Percentiles rank a stretch among this genome's conserved stretches.
Evolutionary conservation across 2,888 invertebrate genomes (phyloP).

Genomic region (Caenorhabditis becei): DNA sequence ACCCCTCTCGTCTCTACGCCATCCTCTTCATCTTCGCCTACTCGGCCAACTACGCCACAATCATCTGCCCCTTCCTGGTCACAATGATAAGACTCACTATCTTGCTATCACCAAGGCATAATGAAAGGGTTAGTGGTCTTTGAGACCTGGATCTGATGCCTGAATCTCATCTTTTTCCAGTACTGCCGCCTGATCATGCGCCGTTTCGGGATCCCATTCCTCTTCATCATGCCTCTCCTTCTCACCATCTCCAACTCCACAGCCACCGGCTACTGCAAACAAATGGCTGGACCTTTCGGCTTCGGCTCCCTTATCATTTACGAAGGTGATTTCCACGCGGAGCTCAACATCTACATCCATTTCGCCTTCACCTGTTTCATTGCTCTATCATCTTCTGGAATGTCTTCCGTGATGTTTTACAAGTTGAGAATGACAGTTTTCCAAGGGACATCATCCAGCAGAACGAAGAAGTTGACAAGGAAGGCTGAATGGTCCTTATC

Average conservation of each 20-base stretch:
- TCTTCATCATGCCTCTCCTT: slow-evolving; percentile 33
- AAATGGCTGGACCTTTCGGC: slow-evolving; percentile 36
- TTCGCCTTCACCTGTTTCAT: slow-evolving; percentile 25
- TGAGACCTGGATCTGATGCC: neutral
- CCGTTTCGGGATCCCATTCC: slow-evolving; percentile 45
- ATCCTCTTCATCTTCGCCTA: slow-evolving; percentile 34
- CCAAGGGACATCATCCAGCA: slow-evolving; percentile 6
- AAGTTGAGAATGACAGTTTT: slow-evolving; percentile 34
- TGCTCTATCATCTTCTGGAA: neutral
- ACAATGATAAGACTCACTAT: slow-evolving; percentile 44
- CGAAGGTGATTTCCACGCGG: slow-evolving; percentile 12
- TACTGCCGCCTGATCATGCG: slow-evolving; percentile 28
- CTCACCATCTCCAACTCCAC: slow-evolving; percentile 25
- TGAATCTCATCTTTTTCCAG: slow-evolving; percentile 18
- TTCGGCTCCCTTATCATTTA: slow-evolving; percentile 48
- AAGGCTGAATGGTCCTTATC: slow-evolving; percentile 39
- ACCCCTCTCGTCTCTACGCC: slow-evolving; percentile 24
- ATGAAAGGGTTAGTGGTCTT: slow-evolving; percentile 26
- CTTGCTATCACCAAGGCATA: slow-evolving; percentile 46
- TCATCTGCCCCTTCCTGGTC: slow-evolving; percentile 51
- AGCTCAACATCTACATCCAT: slow-evolving; percentile 14
- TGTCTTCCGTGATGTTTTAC: slow-evolving; percentile 41
- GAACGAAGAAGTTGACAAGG: slow-evolving; percentile 32
- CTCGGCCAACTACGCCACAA: slow-evolving; percentile 34
- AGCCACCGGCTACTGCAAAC: slow-evolving; percentile 37